Conservation (phyloP, 2,797 vertebrate species). For the Cynodonichthys magdalenae region DNA sequence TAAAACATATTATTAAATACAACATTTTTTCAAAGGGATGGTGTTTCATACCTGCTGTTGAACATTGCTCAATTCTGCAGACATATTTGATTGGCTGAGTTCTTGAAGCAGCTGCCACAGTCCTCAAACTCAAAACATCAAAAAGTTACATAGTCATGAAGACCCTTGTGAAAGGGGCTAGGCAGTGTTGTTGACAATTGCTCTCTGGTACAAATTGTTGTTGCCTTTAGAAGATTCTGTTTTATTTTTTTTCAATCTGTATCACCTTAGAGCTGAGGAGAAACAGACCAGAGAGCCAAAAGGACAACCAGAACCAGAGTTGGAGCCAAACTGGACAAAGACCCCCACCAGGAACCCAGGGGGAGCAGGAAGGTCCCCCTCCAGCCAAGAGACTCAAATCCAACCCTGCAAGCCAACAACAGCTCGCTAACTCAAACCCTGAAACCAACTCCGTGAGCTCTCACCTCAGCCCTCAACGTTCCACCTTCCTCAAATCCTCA, state of each 20-base stretch:
- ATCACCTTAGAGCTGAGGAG: constrained; percentile 87
- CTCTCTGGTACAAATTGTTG: not conserved
- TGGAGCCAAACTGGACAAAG: constrained; percentile 73
- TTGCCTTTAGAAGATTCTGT: not conserved
- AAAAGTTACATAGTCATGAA: not conserved
- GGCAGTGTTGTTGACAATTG: not conserved
- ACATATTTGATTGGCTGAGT: no score
- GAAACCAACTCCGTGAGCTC: constrained; percentile 81
- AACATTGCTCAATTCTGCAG: no score
- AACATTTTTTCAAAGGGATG: no score
- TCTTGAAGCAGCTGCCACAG: no score
- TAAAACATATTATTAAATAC: no score
- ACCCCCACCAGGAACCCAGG: constrained; percentile 55
- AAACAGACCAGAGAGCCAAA: constrained; percentile 85
- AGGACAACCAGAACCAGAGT: constrained; percentile 64
- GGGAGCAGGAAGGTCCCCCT: constrained; percentile 87
- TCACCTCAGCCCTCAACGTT: constrained; percentile 79
- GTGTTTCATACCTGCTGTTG: no score
- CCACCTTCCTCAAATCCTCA: constrained; percentile 74
- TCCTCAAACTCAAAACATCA: not conserved
- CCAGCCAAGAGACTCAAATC: constrained; percentile 96
- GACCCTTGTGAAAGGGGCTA: no score
- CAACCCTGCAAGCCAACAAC: constrained; percentile 89
- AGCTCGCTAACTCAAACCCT: constrained; percentile 86
- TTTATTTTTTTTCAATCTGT: constrained; percentile 10